Evolutionary conservation across 2,797 vertebrate genomes (phyloP), one percentile per base, ranked within the genome.

Genomic region (Bufotes viridis): DNA sequence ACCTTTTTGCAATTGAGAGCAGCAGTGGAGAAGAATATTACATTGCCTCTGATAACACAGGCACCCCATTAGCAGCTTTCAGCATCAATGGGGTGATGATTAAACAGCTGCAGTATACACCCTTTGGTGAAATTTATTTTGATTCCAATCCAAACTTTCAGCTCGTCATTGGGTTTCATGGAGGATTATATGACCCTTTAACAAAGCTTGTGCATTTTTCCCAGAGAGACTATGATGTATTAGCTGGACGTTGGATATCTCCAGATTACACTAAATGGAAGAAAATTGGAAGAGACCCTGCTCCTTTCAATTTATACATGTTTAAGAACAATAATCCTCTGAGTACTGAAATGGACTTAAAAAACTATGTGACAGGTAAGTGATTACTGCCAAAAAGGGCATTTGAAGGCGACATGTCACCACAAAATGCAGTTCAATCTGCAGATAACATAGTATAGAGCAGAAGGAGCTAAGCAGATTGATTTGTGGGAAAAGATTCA

Each of bases 301-400:
- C 97, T 51, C 98, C 98, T 1, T 99, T 99, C 90, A 99, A 99
- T 92, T 91, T 99, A 67, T 99, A 99, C 90, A 99, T 99, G 98
- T 99, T 99, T 95, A 99, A 99, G 93, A 99, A 98, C 93, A 99
- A 99, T 95, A 99, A 99, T 91, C 98, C 98, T 26, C 97, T 99
- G 91, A 99, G 98, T 90, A 98, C 98, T 82, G 97, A 98, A 95
- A 93, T 99, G 93, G 97, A 99, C 90, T 93, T 98, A 82, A 99
- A 99, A 93, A 99, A 99, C 92, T 99, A 99, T 4, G 98, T 99
- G 90, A 99, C 98, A 96, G 98, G 98, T 99, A 92, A 95, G 94
- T 53, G 8, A 58, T 7, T 63, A 15, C 2, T 81, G 60, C 22
- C 18, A 12, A 81, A 29, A 20, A 1, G 29, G 7, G 13, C 0